phyloP scores from a whole-genome alignment of 2,888 invertebrate species.

The Calameuta idolon region DNA sequence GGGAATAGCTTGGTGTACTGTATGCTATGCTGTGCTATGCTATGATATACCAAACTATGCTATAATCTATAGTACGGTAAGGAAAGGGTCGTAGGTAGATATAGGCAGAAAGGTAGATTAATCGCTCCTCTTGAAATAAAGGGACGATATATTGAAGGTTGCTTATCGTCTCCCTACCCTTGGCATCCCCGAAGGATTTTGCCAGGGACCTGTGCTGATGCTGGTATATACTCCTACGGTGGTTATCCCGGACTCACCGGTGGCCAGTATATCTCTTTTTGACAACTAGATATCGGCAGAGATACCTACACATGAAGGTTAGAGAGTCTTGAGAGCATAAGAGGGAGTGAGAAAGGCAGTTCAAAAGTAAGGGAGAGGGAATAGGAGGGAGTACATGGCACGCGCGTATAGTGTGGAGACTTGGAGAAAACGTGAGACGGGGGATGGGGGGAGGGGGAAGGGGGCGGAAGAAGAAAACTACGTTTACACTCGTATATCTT shows the following conservation, averaged over 20 bases:
- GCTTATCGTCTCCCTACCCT: conserved; percentile 41
- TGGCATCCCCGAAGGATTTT: conserved; percentile 30
- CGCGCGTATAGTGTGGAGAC: conserved; percentile 14
- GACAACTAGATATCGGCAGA: conserved; percentile 48
- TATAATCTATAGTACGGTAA: no score
- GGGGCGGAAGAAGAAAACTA: conserved; percentile 18
- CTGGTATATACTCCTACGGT: background rate
- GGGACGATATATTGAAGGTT: conserved; percentile 44
- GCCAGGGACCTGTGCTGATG: conserved; percentile 18
- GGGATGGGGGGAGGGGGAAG: conserved; percentile 15
- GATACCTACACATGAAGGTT: conserved; percentile 26
- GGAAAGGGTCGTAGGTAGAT: background rate
- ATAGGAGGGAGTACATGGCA: conserved; percentile 6
- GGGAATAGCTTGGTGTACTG: background rate
- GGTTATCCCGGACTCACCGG: background rate
- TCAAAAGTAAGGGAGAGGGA: conserved; percentile 7
- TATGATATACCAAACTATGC: no score
- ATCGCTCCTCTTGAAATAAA: background rate
- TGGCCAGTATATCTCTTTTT: conserved; percentile 52
- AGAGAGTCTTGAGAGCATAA: conserved; percentile 22
- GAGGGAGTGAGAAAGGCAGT: conserved; percentile 23
- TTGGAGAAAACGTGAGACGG: conserved; percentile 25
- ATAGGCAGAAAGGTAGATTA: background rate
- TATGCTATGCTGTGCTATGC: background rate
- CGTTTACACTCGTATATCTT: conserved; percentile 58